These are phyloP conservation scores for Alethe diademata DNA, from an alignment of 2,113 vertebrate species.

Conservation along the genomic window DNA sequence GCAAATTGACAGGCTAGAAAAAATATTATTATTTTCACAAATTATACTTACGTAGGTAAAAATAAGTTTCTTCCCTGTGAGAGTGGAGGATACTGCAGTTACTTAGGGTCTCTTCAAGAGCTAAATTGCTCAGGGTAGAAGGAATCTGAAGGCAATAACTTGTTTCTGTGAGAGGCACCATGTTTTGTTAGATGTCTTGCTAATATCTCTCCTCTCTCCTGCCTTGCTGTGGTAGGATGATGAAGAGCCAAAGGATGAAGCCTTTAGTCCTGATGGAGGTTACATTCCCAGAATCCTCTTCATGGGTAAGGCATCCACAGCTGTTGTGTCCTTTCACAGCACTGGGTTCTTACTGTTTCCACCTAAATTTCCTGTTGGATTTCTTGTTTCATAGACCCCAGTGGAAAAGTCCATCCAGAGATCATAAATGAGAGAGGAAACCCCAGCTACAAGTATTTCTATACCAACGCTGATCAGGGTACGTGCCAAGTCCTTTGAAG, in stretches of 20 bases:
- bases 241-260: constrained; percentile 93
- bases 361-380: not conserved
- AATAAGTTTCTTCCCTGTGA: not conserved
- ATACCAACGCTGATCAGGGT: constrained; percentile 95
- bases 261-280: constrained; percentile 92
- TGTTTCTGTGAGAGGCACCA: not conserved
- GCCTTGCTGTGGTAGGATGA: constrained; percentile 82
- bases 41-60: not conserved
- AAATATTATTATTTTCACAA: not conserved
- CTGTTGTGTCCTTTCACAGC: not conserved
- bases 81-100: not conserved
- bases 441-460: constrained; percentile 98
- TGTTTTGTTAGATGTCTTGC: not conserved
- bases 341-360: not conserved
- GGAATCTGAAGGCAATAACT: not conserved
- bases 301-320: constrained; percentile 79
- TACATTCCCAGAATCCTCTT: constrained; percentile 98
- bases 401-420: constrained; percentile 90
- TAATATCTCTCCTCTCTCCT: not conserved
- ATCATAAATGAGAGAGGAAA: constrained; percentile 94
- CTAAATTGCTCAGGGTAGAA: not conserved
- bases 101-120: not conserved
- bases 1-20: not conserved
- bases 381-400: constrained; percentile 82
- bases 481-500: not conserved